Conservation (phyloP, 2,113 vertebrate species). For the Cygnus atratus region DNA sequence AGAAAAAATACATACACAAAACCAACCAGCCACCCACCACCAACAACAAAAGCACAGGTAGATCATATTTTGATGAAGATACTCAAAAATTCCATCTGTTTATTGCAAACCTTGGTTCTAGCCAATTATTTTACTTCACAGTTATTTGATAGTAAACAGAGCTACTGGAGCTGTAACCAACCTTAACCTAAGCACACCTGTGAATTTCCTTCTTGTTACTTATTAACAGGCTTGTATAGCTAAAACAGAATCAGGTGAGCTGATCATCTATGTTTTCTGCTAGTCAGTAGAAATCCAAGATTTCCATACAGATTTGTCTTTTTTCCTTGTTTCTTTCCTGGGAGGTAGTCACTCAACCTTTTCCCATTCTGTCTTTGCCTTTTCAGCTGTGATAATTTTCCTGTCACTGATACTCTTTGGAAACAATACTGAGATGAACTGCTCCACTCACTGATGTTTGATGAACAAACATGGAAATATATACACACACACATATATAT, state of each 20-base stretch:
- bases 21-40: too few relatives aligned
- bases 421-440: background rate
- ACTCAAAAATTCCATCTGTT: background rate
- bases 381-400: background rate
- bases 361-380: background rate
- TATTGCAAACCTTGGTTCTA: background rate
- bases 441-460: background rate
- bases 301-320: background rate
- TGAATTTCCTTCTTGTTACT: background rate
- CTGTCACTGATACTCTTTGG: constrained; percentile 23
- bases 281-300: background rate
- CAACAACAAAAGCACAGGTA: background rate
- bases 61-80: background rate
- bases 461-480: constrained; percentile 20
- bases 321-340: background rate
- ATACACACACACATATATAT: background rate
- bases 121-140: background rate
- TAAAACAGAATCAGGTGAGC: background rate
- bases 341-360: background rate
- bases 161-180: background rate
- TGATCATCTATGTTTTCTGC: background rate
- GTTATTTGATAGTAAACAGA: background rate
- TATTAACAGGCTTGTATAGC: background rate
- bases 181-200: background rate
- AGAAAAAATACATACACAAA: too few relatives aligned